A percentile compares a stretch with the other conserved stretches of the same genome.
phyloP scores from a whole-genome alignment of 1,140 invertebrate genomes.

The Psilanteris sp. region DNA sequence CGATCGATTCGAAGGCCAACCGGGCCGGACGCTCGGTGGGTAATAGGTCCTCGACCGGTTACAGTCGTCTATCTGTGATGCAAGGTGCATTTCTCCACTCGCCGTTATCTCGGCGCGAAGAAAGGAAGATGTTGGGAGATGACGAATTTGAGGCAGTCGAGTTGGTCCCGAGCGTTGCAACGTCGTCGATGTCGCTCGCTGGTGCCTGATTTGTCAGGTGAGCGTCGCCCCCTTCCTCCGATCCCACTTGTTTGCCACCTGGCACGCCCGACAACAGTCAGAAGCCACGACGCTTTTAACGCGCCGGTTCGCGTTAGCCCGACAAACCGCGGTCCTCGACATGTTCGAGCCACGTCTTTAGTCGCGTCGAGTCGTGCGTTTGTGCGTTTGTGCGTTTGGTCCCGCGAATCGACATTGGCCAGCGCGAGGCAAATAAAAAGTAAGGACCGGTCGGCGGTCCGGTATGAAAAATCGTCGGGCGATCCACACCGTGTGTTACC shows the following conservation, averaged over 20 bases:
- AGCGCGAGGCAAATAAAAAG: no score
- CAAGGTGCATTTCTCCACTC: constrained; percentile 1
- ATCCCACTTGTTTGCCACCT: constrained; percentile 71
- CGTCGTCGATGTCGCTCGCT: constrained; percentile 16
- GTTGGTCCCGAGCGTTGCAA: constrained; percentile 5
- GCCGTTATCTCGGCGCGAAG: constrained; percentile 6
- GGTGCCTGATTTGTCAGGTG: constrained; percentile 35
- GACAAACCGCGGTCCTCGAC: constrained; percentile 7
- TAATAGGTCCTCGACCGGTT: constrained; percentile 11
- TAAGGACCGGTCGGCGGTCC: constrained; percentile 10
- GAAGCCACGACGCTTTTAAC: constrained; percentile 73
- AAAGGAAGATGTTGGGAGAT: no score
- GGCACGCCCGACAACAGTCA: constrained; percentile 73
- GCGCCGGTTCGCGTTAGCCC: constrained; percentile 72
- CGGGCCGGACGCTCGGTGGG: constrained; percentile 1
- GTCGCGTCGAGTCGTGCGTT: background rate
- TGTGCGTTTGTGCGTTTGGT: background rate
- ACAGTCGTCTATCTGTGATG: no score
- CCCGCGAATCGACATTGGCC: no score
- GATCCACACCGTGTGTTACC: constrained; percentile 38
- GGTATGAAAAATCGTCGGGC: constrained; percentile 35
- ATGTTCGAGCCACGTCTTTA: constrained; percentile 13
- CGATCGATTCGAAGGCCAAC: no score
- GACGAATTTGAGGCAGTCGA: background rate
- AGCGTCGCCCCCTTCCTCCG: constrained; percentile 5